Percentiles rank a stretch among this genome's conserved stretches.
phyloP scores from a whole-genome alignment of 2,113 vertebrate species.

The Leucosticte australis region DNA sequence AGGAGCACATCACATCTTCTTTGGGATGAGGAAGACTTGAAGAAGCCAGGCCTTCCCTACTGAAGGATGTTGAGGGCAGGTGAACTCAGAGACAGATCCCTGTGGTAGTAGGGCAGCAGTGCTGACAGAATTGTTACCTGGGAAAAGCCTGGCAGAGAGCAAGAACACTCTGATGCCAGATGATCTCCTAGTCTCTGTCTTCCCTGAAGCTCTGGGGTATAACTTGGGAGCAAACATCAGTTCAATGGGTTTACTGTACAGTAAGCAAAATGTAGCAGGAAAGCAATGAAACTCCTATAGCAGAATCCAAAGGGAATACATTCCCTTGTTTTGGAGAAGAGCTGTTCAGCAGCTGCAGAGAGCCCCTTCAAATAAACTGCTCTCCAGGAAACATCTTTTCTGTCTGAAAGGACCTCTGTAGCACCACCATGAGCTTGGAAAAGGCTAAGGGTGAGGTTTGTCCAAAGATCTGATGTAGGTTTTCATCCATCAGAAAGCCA shows the following conservation, averaged over 20 bases:
- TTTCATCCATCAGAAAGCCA: not conserved
- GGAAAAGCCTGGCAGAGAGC: not conserved
- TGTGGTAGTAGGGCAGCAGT: not conserved
- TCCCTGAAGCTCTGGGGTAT: not conserved
- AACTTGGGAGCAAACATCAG: not conserved
- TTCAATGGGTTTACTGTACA: not conserved
- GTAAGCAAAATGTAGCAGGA: not conserved
- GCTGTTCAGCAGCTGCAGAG: not conserved
- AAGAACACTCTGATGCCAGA: not conserved
- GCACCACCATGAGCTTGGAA: not conserved
- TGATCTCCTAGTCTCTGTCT: not conserved
- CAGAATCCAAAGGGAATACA: not conserved
- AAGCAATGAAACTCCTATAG: not conserved
- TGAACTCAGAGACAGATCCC: not conserved
- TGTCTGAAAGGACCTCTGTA: not conserved
- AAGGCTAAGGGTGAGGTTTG: not conserved
- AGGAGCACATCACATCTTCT: not conserved
- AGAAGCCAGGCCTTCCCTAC: not conserved
- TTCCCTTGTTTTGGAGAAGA: not conserved
- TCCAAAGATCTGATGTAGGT: not conserved
- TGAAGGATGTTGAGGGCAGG: not conserved
- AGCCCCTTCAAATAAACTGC: not conserved
- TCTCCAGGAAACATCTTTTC: not conserved
- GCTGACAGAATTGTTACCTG: not conserved
- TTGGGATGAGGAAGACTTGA: not conserved